Percentiles rank a stretch among this genome's conserved stretches.
Evolutionary conservation across 2,888 invertebrate species (phyloP).

Genomic region (Coelogynopora nodosa): DNA sequence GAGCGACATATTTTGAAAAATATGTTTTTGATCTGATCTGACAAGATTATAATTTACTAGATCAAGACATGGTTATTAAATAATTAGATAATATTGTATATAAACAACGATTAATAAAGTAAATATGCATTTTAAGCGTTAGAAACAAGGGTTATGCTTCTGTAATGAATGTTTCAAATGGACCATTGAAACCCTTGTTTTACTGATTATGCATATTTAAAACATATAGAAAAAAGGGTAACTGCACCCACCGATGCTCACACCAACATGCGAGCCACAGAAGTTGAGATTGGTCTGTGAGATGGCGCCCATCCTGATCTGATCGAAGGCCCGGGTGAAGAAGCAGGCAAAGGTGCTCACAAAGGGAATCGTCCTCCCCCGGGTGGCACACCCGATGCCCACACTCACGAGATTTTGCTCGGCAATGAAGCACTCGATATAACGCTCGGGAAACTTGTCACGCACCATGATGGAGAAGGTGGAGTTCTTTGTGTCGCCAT

Average conservation of each 20-base stretch:
- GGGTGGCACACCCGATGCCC: constrained; percentile 86
- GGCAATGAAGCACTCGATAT: constrained; percentile 94
- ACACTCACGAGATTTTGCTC: constrained; percentile 94
- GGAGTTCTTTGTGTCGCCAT: constrained; percentile 97
- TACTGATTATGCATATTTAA: too few species aligned
- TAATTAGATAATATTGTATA: too few species aligned
- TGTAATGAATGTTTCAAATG: too few species aligned
- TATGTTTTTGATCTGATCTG: too few species aligned
- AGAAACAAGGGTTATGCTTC: too few species aligned
- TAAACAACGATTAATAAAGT: too few species aligned
- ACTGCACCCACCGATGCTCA: constrained; percentile 95
- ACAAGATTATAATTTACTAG: too few species aligned
- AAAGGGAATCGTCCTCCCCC: constrained; percentile 87
- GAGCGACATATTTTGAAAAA: too few species aligned
- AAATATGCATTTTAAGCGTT: too few species aligned
- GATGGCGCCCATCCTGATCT: constrained; percentile 98
- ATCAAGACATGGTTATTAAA: too few species aligned
- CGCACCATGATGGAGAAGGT: constrained; percentile 68
- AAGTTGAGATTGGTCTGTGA: constrained; percentile 95
- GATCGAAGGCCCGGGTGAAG: constrained; percentile 91
- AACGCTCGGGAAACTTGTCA: constrained; percentile 66
- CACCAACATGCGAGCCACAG: constrained; percentile 92
- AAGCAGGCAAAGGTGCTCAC: constrained; percentile 96
- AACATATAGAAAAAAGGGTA: too few species aligned
- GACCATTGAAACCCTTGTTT: too few species aligned